Conservation (phyloP, 2,113 vertebrate species). For the Cygnus atratus region DNA sequence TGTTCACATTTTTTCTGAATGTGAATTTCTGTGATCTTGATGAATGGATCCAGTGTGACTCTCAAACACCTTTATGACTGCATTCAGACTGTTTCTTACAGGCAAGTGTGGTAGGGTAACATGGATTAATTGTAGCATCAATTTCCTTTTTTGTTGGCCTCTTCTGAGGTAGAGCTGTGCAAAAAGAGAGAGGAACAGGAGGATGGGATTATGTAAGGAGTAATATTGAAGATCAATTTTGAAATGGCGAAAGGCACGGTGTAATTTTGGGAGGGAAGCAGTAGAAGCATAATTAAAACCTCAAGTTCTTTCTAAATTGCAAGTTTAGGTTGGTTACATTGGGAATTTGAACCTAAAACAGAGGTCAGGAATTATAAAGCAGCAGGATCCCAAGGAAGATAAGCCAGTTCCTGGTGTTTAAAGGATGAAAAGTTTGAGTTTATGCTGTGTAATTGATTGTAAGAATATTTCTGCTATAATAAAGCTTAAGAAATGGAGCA, state of each 20-base stretch:
- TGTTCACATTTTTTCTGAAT: not conserved
- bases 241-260: not conserved
- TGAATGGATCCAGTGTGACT: not conserved
- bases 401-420: not conserved
- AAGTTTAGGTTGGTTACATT: not conserved
- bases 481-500: not conserved
- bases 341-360: not conserved
- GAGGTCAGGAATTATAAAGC: not conserved
- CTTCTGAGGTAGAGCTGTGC: not conserved
- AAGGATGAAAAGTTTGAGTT: not conserved
- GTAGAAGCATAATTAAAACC: not conserved
- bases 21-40: not conserved
- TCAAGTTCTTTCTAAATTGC: not conserved
- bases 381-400: not conserved
- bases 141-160: not conserved
- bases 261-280: not conserved
- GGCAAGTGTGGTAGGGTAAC: not conserved
- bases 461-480: not conserved
- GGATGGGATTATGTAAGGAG: not conserved
- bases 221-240: not conserved
- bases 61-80: not conserved
- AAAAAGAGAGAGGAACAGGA: not conserved
- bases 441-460: not conserved
- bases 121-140: not conserved
- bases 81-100: not conserved